A percentile compares a stretch with the other conserved stretches of the same genome.
Evolutionary conservation across 1,140 invertebrate genomes (phyloP).

Genomic region (Dolichoris vasculosae): DNA sequence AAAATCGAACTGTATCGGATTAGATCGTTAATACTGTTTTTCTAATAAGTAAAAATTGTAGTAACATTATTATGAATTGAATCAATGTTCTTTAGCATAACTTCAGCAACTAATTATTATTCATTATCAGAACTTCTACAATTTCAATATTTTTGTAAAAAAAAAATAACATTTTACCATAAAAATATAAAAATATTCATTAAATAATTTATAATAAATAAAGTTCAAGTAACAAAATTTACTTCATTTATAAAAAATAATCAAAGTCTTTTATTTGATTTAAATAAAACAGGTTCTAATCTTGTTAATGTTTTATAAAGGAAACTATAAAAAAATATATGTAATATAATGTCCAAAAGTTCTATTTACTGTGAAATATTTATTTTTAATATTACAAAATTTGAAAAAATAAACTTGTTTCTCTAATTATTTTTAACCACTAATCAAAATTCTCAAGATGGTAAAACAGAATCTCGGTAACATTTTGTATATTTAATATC

Average conservation of each 20-base stretch:
- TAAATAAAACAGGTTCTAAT: not conserved
- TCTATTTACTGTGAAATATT: not conserved
- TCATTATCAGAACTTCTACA: not conserved
- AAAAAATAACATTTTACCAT: not conserved
- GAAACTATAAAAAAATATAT: not conserved
- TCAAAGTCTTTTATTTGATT: too few species aligned
- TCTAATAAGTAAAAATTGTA: too few species aligned
- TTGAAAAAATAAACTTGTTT: not conserved
- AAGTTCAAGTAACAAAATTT: not conserved
- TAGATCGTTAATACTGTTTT: too few species aligned
- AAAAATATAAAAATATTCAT: not conserved
- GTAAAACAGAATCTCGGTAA: not conserved
- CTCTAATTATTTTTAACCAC: not conserved
- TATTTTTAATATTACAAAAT: constrained; percentile 14
- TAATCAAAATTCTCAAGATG: not conserved
- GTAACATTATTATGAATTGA: too few species aligned
- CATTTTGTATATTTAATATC: not conserved
- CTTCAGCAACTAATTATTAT: too few species aligned
- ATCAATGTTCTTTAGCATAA: too few species aligned
- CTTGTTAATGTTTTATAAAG: not conserved
- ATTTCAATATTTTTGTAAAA: not conserved
- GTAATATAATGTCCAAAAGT: not conserved
- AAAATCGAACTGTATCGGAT: too few species aligned
- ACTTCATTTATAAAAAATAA: not conserved
- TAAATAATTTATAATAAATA: not conserved